Base-by-base conservation (phyloP, 2,888 invertebrate species). In the Linnaemya vulpina region DNA sequence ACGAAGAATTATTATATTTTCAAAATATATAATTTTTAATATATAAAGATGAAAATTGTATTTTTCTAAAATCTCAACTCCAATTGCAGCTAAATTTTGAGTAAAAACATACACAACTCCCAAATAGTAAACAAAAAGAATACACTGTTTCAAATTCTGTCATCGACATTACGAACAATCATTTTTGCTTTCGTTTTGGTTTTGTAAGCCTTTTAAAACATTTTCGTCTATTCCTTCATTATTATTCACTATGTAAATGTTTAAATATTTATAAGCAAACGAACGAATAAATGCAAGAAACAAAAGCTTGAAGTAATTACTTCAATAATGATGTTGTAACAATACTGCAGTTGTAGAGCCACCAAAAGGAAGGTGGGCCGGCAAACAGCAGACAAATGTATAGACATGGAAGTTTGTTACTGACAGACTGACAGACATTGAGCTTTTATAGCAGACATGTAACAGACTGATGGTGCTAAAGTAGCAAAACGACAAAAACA, bases 191-290 rank as follows among this genome's bases (percentile, higher is more conserved):
- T 60, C 51, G 17, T 71, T 62, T 70, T 65, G 46, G 49, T 76
- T 71, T 71, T 30, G 40, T 49, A 81, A 63, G 75, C 63, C 40
- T 77, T 77, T 73, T 62, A n/a, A 20, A n/a, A n/a, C n/a, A 10
- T 22, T 22, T 55, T 78, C 70, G 68, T 60, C 40, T 58, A 62
- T 63, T 62, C 67, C 60, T 78, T 75, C 53, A 49, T 73, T 71
- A 74, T 70, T 65, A 78, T 82, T 78, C 82, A 71, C 60, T 73
- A 51, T 73, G 71, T 67, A 77, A 77, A 77, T 83, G 71, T 77
- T 89, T 86, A 87, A 86, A 89, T 88, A 88, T 89, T 89, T 88
- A 88, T 87, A 87, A 88, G 88, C 85, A 86, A 87, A 87, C 82
- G 87, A 83, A 71, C 70, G 40, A 58, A 74, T 25, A 49, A 77